Conservation (phyloP, 2,888 invertebrate species). For the Leuctra nigra region DNA sequence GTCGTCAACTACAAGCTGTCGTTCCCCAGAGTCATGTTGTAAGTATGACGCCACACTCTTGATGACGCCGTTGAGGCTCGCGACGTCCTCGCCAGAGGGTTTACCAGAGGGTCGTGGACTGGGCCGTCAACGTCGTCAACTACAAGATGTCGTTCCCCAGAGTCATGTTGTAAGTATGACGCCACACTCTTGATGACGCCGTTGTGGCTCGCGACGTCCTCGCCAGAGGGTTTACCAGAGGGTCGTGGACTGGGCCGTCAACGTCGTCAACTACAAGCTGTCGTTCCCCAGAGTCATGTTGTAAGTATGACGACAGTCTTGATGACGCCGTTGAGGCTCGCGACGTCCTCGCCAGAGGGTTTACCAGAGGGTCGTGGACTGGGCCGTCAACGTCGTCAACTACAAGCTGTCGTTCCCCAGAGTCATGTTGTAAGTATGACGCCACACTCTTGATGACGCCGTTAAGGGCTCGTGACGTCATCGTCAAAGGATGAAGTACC, state of each 20-base stretch:
- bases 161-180: slow-evolving; percentile 85
- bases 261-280: slow-evolving; percentile 75
- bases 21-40: slow-evolving; percentile 81
- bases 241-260: slow-evolving; percentile 83
- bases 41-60: slow-evolving; percentile 69
- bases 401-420: slow-evolving; percentile 73
- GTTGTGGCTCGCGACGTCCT: slow-evolving; percentile 77
- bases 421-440: slow-evolving; percentile 86
- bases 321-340: slow-evolving; percentile 78
- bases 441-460: too few species aligned
- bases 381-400: slow-evolving; percentile 81
- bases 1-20: slow-evolving; percentile 77
- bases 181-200: slow-evolving; percentile 74
- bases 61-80: slow-evolving; percentile 78
- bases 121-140: slow-evolving; percentile 81
- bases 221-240: slow-evolving; percentile 78
- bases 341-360: slow-evolving; percentile 79
- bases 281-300: slow-evolving; percentile 78
- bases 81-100: slow-evolving; percentile 79
- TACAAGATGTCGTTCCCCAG: slow-evolving; percentile 73
- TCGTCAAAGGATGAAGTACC: too few species aligned
- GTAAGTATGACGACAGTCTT: slow-evolving; percentile 77
- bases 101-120: slow-evolving; percentile 80
- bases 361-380: slow-evolving; percentile 80
- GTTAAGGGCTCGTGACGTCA: too few species aligned